Base-by-base conservation (phyloP, 2,113 vertebrate species). In the Chaenocephalus aceratus region DNA sequence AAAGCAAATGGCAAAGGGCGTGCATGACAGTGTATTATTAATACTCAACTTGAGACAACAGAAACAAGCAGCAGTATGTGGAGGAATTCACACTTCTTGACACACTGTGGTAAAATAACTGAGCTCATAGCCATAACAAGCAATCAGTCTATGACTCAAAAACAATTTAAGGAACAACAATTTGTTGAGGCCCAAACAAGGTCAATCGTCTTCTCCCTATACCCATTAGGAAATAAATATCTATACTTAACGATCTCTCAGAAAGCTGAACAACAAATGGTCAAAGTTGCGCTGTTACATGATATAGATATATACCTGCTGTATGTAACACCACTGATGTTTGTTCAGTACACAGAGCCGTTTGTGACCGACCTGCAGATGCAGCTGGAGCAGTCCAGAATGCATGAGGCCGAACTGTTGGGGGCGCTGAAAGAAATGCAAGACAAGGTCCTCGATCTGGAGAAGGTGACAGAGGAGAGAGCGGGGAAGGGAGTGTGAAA, bases 341-440 rank as follows among this genome's bases (percentile, higher is more conserved):
- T 61, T 82, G 44, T 82, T 75, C 88, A 95, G 95, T 95, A 96
- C 86, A 96, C 96, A 0, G 96, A 97, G 83, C 95, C 95, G 87
- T 96, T 98, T 54, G 97, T 98, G 60, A 93, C 58, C 77, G 94
- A 94, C 45, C 91, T 99, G 76, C 96, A 98, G 91, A 96, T 95
- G 0, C 94, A 98, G 91, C 92, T 98, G 91, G 97, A 98, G 62
- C 95, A 97, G 89, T 97, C 97, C 0, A 90, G 95, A 34, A 92
- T 97, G 51, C 95, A 92, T 11, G 97, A 98, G 92, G 94, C 95
- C 0, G 97, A 98, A 80, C 95, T 97, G 0, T 90, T 97, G 10
- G 93, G 96, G 1, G 97, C 97, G 2, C 90, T 99, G 34, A 97
- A 96, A 79, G 97, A 98, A 88, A 97, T 99, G 97, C 97, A 98